Base-by-base conservation (phyloP, 2,797 vertebrate genomes). In the Pygocentrus nattereri region DNA sequence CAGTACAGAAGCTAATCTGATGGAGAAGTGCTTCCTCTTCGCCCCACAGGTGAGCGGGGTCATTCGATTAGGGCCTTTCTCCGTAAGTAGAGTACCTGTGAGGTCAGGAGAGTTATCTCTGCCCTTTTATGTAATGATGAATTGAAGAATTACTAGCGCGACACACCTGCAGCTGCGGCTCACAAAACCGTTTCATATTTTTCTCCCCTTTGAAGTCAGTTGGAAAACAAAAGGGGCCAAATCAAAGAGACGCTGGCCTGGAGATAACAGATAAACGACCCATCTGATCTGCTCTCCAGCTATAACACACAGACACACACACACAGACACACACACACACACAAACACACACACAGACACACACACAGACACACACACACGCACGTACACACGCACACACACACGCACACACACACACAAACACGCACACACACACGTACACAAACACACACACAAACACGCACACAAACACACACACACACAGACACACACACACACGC, bases 101-200 rank as follows among this genome's bases (percentile, higher is more conserved):
- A 73, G 67, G 52, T 54, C 74, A 76, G 25, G 16, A 34, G 31
- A 34, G 34, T 47, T 69, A 64, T 82, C 58, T 59, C 41, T 11
- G 18, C 18, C 80, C 80, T 78, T 86, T 80, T 79, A 78, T 82
- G 74, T 75, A 75, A 87, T 80, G 85, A 85, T 83, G 80, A 83
- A 84, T 83, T 77, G 62, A 80, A 74, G 54, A 74, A 61, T 49
- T 65, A 31, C 54, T 76, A 67, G 76, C 19, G 61, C 56, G 83
- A 86, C 80, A 86, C 91, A 91, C 90, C 90, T 91, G 90, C 71
- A 74, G 84, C 82, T 85, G 59, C 59, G 15, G 59, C 16, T 18
- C 47, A n/a, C 85, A 85, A 84, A 82, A 80, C 75, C 75, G 21
- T 78, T 85, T 76, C 82, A 85, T 76, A 81, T 84, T 82, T 86